Percentiles rank a stretch among this genome's conserved stretches.
Conservation (phyloP, 35 echinoderm and acorn worm species). For the Apostichopus parvimensis region DNA sequence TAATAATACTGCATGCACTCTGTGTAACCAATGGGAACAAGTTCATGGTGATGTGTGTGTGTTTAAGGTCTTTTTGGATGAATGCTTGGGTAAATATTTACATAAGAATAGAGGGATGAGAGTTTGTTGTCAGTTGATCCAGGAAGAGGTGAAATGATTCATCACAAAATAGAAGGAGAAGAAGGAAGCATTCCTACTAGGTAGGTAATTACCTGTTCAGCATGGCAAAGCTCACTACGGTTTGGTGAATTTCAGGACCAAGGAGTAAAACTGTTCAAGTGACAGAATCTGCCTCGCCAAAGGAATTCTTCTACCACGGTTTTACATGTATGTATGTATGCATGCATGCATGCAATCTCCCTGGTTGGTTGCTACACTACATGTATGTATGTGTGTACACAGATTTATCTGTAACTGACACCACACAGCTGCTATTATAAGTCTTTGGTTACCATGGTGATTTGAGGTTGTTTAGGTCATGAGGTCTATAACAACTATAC, state of each 20-base stretch:
- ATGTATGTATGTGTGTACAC: neutral
- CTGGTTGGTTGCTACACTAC: neutral
- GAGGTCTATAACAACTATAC: neutral
- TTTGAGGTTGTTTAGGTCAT: slow-evolving; percentile 26
- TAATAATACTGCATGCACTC: too few species aligned
- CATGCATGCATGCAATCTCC: neutral
- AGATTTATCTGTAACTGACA: slow-evolving; percentile 23
- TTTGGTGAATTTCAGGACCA: neutral
- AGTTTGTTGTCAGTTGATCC: neutral
- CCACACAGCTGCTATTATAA: slow-evolving; percentile 11
- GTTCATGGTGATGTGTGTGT: neutral
- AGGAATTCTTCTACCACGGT: neutral
- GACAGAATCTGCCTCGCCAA: neutral
- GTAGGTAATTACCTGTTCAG: too few species aligned
- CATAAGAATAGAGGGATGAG: neutral
- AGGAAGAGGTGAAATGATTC: neutral
- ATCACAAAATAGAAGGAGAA: too few species aligned
- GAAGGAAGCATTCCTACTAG: too few species aligned
- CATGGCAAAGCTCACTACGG: too few species aligned
- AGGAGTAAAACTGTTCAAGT: neutral
- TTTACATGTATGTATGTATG: neutral
- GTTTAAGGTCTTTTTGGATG: neutral
- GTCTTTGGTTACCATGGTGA: slow-evolving; percentile 19
- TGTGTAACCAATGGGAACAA: too few species aligned
- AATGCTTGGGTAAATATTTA: neutral